Base-by-base conservation (phyloP, 2,797 vertebrate species). In the Aeoliscus strigatus region DNA sequence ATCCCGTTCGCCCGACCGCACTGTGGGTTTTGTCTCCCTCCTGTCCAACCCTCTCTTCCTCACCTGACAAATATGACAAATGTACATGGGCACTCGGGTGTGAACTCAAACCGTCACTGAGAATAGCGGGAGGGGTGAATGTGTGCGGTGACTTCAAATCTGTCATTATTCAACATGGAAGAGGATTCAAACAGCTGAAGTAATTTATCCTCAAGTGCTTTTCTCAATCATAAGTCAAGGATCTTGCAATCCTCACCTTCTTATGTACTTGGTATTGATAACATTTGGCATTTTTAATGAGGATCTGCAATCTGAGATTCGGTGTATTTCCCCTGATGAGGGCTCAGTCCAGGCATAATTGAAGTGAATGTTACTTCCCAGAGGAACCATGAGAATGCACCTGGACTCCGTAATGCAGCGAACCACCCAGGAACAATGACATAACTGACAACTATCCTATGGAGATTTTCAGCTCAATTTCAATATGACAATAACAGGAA, bases 331-430 rank as follows among this genome's bases (percentile, higher is more conserved):
- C 80, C 79, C 24, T 29, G 57, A 54, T 64, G 51, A 62, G 32
- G 61, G 40, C 43, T 70, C 46, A 28, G 66, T 39, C 48, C 36
- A 23, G 13, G 60, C 31, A 59, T 54, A 62, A 73, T 61, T 70
- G 57, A 57, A 65, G 61, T 68, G 57, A 81, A 75, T 44, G 59
- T 49, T 47, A 53, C 63, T 52, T 80, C 74, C 72, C 62, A 69
- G 72, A 60, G 73, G 66, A 63, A 53, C 48, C 42, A 23, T 25
- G 17, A 65, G 60, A 79, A 81, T 25, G 52, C 71, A 75, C 66
- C 66, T 69, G 39, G 70, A 72, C 74, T 77, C 50, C 60, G 60
- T 75, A 82, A 81, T 79, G 62, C 65, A 80, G 70, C 77, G 43
- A 55, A 31, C 46, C 34, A 62, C 63, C 61, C 36, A 27, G 49